Conservation (phyloP, 2,888 invertebrate species). For the Acheta domesticus region DNA sequence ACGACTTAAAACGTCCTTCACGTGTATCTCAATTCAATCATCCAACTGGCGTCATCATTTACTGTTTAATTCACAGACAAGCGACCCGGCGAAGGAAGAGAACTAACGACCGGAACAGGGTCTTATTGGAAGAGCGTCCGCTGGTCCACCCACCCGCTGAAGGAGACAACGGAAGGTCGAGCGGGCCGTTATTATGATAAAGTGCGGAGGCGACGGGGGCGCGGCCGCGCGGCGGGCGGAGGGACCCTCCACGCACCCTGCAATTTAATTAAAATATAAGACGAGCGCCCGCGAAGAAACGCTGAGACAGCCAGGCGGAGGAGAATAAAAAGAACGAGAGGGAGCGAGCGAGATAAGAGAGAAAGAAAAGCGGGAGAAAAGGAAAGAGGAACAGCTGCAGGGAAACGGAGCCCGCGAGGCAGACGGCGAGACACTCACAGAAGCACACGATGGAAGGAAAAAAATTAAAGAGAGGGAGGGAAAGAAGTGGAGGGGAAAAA, state of each 20-base stretch:
- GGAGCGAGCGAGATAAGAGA: neutral
- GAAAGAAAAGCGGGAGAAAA: neutral
- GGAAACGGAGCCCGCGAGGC: too few relatives aligned
- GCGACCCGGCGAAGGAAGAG: neutral
- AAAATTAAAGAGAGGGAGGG: too few relatives aligned
- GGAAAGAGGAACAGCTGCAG: neutral
- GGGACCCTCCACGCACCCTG: neutral
- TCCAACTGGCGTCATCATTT: neutral
- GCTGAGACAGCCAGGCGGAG: too few relatives aligned
- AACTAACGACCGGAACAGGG: neutral
- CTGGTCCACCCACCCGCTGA: neutral
- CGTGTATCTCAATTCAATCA: neutral
- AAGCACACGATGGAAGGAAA: too few relatives aligned
- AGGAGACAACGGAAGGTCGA: neutral
- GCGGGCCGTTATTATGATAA: neutral
- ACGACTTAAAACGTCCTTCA: neutral
- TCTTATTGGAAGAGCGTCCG: neutral
- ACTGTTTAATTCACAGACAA: neutral
- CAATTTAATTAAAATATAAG: conserved; percentile 18
- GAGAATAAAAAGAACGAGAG: neutral
- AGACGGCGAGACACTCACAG: too few relatives aligned
- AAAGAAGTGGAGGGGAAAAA: too few relatives aligned
- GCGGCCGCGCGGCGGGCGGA: neutral
- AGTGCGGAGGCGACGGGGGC: neutral
- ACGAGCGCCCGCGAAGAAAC: too few relatives aligned